phyloP scores from a whole-genome alignment of 2,113 vertebrate species.

The Gymnarchus niloticus region DNA sequence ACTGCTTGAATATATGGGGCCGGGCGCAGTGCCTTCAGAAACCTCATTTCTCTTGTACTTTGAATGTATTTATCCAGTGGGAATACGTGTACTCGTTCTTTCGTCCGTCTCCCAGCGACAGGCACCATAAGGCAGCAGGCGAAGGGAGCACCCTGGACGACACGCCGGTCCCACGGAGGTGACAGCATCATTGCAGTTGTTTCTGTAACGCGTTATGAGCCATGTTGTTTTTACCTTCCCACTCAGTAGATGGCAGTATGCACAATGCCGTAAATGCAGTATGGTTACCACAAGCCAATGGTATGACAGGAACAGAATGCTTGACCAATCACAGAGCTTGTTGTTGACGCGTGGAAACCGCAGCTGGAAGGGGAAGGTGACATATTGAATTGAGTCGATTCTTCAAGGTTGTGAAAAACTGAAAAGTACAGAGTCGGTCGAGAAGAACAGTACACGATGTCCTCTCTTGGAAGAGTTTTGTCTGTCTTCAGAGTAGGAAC shows the following conservation, averaged over 20 bases:
- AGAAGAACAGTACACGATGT: conserved; percentile 41
- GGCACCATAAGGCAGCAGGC: background rate
- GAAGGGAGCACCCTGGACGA: background rate
- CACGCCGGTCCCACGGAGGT: background rate
- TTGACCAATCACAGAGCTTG: conserved; percentile 48
- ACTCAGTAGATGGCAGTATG: background rate
- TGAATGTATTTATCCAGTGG: too few species aligned
- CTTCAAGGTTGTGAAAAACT: background rate
- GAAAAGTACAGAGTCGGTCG: background rate
- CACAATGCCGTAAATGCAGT: background rate
- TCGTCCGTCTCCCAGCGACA: too few species aligned
- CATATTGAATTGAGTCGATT: conserved; percentile 32
- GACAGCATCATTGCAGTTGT: background rate
- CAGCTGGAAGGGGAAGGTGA: conserved; percentile 55
- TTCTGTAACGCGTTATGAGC: background rate
- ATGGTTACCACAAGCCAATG: background rate
- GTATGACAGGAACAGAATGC: background rate
- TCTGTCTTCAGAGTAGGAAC: conserved; percentile 44
- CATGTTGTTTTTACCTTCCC: background rate
- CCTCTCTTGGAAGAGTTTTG: conserved; percentile 47
- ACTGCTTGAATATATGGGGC: background rate
- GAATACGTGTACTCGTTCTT: too few species aligned
- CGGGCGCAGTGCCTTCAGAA: background rate
- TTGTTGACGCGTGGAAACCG: conserved; percentile 34
- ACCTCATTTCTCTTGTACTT: background rate